Evolutionary conservation across 2,797 vertebrate genomes (phyloP), one percentile per base, ranked within the genome.

Genomic region (Prionace glauca): DNA sequence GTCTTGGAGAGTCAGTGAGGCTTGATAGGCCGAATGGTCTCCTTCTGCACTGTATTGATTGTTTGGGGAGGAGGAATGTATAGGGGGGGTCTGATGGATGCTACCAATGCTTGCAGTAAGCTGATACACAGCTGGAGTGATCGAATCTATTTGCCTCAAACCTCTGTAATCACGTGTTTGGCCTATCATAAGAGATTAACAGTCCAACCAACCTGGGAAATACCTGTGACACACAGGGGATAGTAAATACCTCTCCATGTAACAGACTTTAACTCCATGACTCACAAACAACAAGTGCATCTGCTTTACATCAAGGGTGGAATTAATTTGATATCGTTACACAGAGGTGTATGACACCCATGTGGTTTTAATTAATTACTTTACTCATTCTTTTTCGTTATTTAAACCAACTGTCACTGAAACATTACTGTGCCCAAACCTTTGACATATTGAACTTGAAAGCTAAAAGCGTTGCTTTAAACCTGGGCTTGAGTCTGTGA

Each of bases 281-380:
- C 41, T 45, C 67, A 72, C 24, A 26, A 71, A 11, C 16, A 11
- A 50, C 92, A 45, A 72, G 26, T 36, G 36, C 10, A 11, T 72
- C 67, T 72, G 69, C 10, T 41, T 71, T 45, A 29, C 36, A 12
- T 71, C 36, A 94, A 36, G 36, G 69, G 22, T 26, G 36, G 92
- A 94, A 69, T 69, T 94, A 72, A 24, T 36, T 41, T 71, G 24
- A 26, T 45, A 94, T 12, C 18, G 9, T 69, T 72, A 41, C 67
- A 2, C 50, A 9, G 36, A 67, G 29, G 36, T 24, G n/a, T 29
- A 26, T 41, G 26, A 71, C 92, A 71, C 65, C 41, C 65, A 71
- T 45, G 67, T 91, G 60, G 56, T 91, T 65, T 62, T 90, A 90
- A 88, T 60, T 32, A 88, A n/a, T 90, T 90, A 62, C 8, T 90